Evolutionary conservation across 2,113 vertebrate species (phyloP), one percentile per base, ranked within the genome.

Genomic region (Xyliphius kryptos): DNA sequence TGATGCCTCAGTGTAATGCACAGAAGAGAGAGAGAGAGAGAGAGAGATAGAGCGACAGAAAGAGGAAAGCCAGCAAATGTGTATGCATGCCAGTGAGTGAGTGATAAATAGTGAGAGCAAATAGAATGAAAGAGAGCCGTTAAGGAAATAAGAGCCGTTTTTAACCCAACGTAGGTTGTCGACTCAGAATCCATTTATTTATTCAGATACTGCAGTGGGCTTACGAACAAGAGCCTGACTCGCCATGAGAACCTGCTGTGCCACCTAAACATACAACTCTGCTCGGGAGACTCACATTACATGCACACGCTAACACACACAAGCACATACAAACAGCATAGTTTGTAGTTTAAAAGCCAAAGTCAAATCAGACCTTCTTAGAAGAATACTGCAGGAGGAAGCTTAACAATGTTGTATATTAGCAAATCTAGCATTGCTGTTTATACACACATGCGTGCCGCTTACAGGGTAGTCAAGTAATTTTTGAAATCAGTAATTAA

Each of bases 141-240:
- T 80, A 79, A 77, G 79, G 85, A 84, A 84, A 87, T 38, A 71
- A 72, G 85, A 87, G 76, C 81, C 76, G 67, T 65, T 43, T 55
- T 60, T 74, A 84, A 85, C 80, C 77, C 70, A 77, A 82, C 80
- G 81, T 79, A 65, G 70, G 80, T 80, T 74, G 78, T 78, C 80
- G 84, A 83, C 82, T 87, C 79, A 77, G 82, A 81, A 84, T 82
- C 82, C 81, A 81, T 84, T 88, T 86, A 86, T 84, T 87, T 87
- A 88, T 89, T 88, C 79, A 89, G 81, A 78, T 15, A 47, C 67
- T 76, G 76, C 75, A 55, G n/a, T 68, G 69, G 71, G 63, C 68
- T 55, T 71, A 68, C 76, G 80, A 85, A 82, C 73, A 77, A 78
- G 74, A 80, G 74, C 79, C 60, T 56, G 63, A 65, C 70, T 76